These are phyloP conservation scores for Rhinogobius similis DNA, from an alignment of 2,113 vertebrate genomes.

Conservation along the genomic window DNA sequence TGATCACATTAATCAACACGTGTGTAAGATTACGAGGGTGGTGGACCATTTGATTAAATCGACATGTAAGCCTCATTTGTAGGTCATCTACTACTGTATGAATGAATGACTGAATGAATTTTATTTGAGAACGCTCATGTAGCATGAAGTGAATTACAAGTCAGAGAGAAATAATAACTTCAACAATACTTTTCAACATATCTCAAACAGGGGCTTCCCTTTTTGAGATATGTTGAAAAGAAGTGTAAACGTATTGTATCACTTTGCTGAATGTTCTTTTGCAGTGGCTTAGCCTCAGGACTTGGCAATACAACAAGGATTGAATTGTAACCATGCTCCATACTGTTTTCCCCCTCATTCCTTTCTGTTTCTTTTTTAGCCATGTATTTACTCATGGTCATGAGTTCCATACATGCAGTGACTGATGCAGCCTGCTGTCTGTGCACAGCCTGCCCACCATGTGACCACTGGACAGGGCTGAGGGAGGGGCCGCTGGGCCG, in stretches of 20 bases:
- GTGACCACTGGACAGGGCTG: slow-evolving; percentile 5
- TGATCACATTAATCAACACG: no score
- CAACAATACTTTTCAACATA: no score
- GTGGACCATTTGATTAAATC: no score
- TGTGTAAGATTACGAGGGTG: no score
- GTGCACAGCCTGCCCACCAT: slow-evolving; percentile 23
- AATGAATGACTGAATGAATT: no score
- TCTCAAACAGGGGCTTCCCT: background rate
- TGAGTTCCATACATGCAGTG: slow-evolving; percentile 3
- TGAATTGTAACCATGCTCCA: background rate
- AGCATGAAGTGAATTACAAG: no score
- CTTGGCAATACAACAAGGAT: background rate
- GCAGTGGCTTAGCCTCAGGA: background rate
- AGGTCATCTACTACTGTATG: no score
- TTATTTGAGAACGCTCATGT: no score
- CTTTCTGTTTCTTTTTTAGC: background rate
- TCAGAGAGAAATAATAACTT: no score
- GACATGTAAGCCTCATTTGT: no score
- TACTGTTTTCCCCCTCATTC: slow-evolving; percentile 1
- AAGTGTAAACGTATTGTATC: background rate
- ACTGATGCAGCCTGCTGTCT: background rate
- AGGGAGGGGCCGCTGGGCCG: background rate
- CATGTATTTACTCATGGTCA: background rate
- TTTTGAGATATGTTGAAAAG: background rate
- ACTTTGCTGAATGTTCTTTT: background rate